These are phyloP conservation scores for Malachius bipustulatus DNA, from an alignment of 2,888 invertebrate genomes.

Conservation along the genomic window DNA sequence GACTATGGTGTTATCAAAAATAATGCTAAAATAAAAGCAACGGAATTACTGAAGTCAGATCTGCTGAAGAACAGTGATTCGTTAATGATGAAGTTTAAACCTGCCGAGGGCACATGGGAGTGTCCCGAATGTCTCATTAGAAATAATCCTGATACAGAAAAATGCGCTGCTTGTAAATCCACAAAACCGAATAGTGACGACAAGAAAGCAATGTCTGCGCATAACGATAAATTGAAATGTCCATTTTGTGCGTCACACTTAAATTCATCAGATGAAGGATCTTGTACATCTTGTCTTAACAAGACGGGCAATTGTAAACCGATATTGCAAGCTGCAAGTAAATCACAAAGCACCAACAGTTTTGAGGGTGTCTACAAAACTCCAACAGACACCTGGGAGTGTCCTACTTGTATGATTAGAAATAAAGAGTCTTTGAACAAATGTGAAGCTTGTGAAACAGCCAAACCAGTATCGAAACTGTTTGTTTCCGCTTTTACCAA, in stretches of 20 bases:
- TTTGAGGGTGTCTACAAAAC: constrained; percentile 34
- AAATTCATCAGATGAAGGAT: too few species aligned
- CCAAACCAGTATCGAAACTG: constrained; percentile 36
- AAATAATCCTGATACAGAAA: constrained; percentile 38
- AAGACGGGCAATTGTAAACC: neutral
- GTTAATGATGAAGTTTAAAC: constrained; percentile 21
- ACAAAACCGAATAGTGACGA: too few species aligned
- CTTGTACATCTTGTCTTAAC: constrained; percentile 4
- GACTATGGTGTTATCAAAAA: too few species aligned
- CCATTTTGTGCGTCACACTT: too few species aligned
- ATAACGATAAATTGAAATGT: too few species aligned
- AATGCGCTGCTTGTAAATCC: constrained; percentile 45
- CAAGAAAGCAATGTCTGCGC: too few species aligned
- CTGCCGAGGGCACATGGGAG: constrained; percentile 42
- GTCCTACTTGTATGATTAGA: constrained; percentile 44
- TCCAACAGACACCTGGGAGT: constrained; percentile 43
- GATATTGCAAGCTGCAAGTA: too few species aligned
- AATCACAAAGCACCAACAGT: constrained; percentile 5
- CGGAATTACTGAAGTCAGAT: neutral
- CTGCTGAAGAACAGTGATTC: neutral
- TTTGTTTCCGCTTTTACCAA: constrained; percentile 26
- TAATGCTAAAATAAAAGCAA: too few species aligned
- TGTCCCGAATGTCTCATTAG: constrained; percentile 51
- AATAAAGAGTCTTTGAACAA: constrained; percentile 38
- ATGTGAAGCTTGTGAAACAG: constrained; percentile 44